A percentile compares a stretch with the other conserved stretches of the same genome.
Evolutionary conservation across 1,140 invertebrate species (phyloP).

Genomic region (Cotesia chilonis): DNA sequence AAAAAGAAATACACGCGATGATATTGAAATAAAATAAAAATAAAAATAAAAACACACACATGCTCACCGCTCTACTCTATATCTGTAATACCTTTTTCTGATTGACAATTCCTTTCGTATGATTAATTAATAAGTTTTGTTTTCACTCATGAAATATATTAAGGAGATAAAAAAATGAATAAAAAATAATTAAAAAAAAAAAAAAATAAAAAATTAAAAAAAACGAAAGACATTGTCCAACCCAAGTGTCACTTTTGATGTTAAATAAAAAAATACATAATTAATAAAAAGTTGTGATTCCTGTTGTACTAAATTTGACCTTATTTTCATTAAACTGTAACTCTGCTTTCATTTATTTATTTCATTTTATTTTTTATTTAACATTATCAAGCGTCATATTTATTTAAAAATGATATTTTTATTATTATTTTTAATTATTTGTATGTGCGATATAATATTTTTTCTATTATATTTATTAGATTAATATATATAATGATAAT

Average conservation of each 20-base stretch:
- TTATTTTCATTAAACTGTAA: conserved; percentile 3
- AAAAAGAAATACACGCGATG: conserved; percentile 24
- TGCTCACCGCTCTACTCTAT: conserved; percentile 47
- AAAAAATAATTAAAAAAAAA: too few species aligned
- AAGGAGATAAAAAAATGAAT: conserved; percentile 49
- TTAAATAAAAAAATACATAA: conserved; percentile 66
- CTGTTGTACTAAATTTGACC: conserved; percentile 17
- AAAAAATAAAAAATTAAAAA: conserved; percentile 32
- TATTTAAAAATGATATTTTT: too few species aligned
- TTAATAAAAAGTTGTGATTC: conserved; percentile 50
- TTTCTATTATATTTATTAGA: too few species aligned
- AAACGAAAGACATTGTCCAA: conserved; percentile 63
- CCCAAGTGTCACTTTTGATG: conserved; percentile 66
- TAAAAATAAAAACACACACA: conserved; percentile 32
- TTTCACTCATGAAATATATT: conserved; percentile 53
- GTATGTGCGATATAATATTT: too few species aligned
- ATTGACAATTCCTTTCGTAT: conserved; percentile 60
- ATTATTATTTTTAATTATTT: too few species aligned
- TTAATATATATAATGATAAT: too few species aligned
- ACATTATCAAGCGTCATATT: too few species aligned
- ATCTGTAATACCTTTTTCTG: conserved; percentile 53
- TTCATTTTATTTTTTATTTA: not conserved
- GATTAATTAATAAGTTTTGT: conserved; percentile 60
- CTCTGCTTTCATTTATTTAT: not conserved
- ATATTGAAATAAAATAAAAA: conserved; percentile 42